Base-by-base conservation (phyloP, 2,888 invertebrate genomes). In the Alviniconcha strummeri region DNA sequence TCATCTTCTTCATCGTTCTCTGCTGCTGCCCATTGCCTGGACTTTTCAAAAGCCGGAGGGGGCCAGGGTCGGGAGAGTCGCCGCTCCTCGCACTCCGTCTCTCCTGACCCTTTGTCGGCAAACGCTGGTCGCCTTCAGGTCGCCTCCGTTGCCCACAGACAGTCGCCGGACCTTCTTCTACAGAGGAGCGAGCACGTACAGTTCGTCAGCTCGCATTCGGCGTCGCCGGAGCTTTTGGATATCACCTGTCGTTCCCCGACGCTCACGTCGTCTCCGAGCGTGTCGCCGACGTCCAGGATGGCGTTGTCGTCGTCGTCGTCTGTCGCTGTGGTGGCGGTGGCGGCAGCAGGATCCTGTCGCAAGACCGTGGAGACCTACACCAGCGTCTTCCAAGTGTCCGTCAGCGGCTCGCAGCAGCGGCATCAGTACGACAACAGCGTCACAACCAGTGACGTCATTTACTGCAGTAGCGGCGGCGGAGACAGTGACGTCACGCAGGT, bases 121-220 rank as follows among this genome's bases (percentile, higher is more conserved):
- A 15, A 15, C 52, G 36, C 54, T 7, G 52, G 52, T 17, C 13
- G 69, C 6, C n/a, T 69, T 6, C 69, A 69, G 17, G 9, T n/a
- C 15, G n/a, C 15, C 69, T n/a, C 64, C 5, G 11, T 13, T 5
- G 60, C 78, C 1, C 60, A 64, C 17, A 56, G 78, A 15, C 36
- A 60, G 78, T 64, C 55, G 7, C n/a, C 67, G 13, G 74, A 52
- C 0, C 9, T 56, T 2, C 11, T 19, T 17, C 56, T 57, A 5
- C 77, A 77, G 56, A 77, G 77, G 77, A 57, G 56, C 7, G 77
- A 77, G 77, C 77, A 77, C 77, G 77, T 77, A 57, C 77, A 77
- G 77, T 77, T 57, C 13, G 54, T 77, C 11, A 55, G 19, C 54
- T 78, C 78, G 11, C 57, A 78, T 15, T 78, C 78, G 52, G 57